These are phyloP conservation scores for Drosophila lacicola DNA, from an alignment of 2,888 invertebrate genomes.

Conservation along the genomic window DNA sequence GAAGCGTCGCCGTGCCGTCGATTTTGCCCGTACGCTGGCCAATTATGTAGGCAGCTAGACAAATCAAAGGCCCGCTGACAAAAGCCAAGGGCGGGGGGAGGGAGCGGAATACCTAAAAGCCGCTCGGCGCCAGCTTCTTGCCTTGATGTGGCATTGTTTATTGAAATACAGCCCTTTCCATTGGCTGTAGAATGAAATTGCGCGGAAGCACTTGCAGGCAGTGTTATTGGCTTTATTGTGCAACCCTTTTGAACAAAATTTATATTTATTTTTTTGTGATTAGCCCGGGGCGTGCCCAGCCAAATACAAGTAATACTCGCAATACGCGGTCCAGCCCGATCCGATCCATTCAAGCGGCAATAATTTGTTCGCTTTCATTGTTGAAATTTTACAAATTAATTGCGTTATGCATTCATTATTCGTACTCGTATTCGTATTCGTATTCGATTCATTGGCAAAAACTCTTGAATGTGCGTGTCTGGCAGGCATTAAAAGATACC, in stretches of 20 bases:
- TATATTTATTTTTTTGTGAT: slow-evolving; percentile 38
- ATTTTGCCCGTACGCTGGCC: slow-evolving; percentile 38
- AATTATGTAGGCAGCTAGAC: slow-evolving; percentile 54
- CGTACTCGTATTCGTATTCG: slow-evolving; percentile 5
- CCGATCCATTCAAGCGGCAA: slow-evolving; percentile 70
- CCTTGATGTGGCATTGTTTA: slow-evolving; percentile 66
- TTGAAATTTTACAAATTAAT: slow-evolving; percentile 73
- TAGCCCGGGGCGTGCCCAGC: slow-evolving; percentile 55
- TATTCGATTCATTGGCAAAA: slow-evolving; percentile 42
- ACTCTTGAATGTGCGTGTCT: slow-evolving; percentile 60
- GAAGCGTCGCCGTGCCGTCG: slow-evolving; percentile 12
- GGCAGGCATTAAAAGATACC: slow-evolving; percentile 58
- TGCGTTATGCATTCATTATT: slow-evolving; percentile 62
- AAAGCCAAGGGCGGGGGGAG: slow-evolving; percentile 5
- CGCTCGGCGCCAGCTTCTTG: slow-evolving; percentile 52
- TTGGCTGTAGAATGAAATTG: slow-evolving; percentile 66
- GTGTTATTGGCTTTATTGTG: slow-evolving; percentile 78
- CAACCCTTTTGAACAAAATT: slow-evolving; percentile 61
- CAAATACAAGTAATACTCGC: slow-evolving; percentile 34
- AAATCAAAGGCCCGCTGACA: slow-evolving; percentile 52
- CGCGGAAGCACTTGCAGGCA: slow-evolving; percentile 79
- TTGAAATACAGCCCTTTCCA: slow-evolving; percentile 38
- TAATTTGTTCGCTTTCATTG: slow-evolving; percentile 73
- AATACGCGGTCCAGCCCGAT: background rate
- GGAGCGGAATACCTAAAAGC: slow-evolving; percentile 39